Evolutionary conservation across 2,888 invertebrate genomes (phyloP), one percentile per base, ranked within the genome.

Genomic region (Oscheius sp.): DNA sequence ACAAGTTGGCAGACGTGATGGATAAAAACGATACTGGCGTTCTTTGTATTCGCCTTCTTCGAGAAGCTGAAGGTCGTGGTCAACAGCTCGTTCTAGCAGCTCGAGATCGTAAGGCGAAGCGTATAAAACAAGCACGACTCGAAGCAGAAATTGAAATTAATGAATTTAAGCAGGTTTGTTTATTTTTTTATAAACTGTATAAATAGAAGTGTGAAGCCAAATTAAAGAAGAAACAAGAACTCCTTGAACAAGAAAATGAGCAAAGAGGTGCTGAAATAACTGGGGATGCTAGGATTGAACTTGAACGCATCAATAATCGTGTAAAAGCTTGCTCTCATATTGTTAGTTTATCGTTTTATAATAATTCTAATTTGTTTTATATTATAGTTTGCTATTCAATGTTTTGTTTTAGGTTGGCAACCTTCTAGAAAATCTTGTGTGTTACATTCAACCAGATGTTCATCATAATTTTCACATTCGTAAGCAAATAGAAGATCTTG

Each of bases 341-440:
- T 24, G 61, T 61, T 44, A 6, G 45, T 51, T 51, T 14, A 12
- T 8, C 5, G 17, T 4, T 20, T 8, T n/a, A 12, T 6, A 36
- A 36, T 36, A 57, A 33, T 33, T 24, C 5, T 14, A 28, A 6
- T n/a, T n/a, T n/a, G n/a, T n/a, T n/a, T n/a, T n/a, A n/a, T n/a
- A n/a, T n/a, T n/a, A n/a, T n/a, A n/a, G n/a, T n/a, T n/a, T n/a
- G n/a, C n/a, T n/a, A n/a, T n/a, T n/a, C n/a, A n/a, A n/a, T n/a
- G n/a, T n/a, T n/a, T 50, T 24, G 41, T 4, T 54, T 54, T 28
- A 61, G 61, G 47, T 61, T 9, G 20, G 28, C 9, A 30, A 61
- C 8, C 45, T 61, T 45, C 45, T 61, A n/a, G 61, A 61, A 30
- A 45, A 17, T 24, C 61, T 61, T 32, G 47, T 45, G 12, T 30